A percentile compares a stretch with the other conserved stretches of the same genome.
Evolutionary conservation across 2,888 invertebrate genomes (phyloP).

Genomic region (Diadromus collaris): DNA sequence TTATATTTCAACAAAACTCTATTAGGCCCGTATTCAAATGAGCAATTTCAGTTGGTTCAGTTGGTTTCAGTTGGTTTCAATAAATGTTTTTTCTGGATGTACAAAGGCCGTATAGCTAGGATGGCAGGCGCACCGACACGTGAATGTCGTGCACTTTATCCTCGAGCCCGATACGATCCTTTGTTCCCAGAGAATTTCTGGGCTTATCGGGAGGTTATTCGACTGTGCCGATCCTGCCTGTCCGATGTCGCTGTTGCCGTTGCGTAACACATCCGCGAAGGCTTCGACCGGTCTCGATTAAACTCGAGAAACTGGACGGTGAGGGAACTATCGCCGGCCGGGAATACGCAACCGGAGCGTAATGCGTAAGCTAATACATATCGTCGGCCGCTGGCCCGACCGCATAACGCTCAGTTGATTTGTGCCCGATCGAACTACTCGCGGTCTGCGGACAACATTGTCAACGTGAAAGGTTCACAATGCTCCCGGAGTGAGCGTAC

Average conservation of each 20-base stretch:
- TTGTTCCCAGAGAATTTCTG: conserved; percentile 42
- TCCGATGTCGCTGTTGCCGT: conserved; percentile 26
- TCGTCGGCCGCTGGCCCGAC: conserved; percentile 47
- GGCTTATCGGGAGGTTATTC: conserved; percentile 3
- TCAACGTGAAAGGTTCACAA: conserved; percentile 55
- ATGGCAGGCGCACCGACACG: conserved; percentile 13
- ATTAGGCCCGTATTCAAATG: too few relatives aligned
- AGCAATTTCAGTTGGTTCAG: too few relatives aligned
- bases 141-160: conserved; percentile 11
- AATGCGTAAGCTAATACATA: conserved; percentile 59
- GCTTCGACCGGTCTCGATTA: conserved; percentile 57
- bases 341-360: conserved; percentile 55
- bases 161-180: conserved; percentile 23
- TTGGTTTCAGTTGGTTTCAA: too few relatives aligned
- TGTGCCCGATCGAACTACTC: conserved; percentile 35
- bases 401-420: conserved; percentile 56
- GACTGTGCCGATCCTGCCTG: background rate
- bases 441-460: conserved; percentile 45
- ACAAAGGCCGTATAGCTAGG: too few relatives aligned
- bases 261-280: conserved; percentile 47
- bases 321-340: conserved; percentile 34
- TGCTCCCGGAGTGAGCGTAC: background rate
- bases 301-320: conserved; percentile 39
- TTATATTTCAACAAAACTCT: too few relatives aligned
- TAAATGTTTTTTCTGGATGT: too few relatives aligned